phyloP scores from a whole-genome alignment of 1,140 invertebrate genomes.

The Drosophila kurseongensis region DNA sequence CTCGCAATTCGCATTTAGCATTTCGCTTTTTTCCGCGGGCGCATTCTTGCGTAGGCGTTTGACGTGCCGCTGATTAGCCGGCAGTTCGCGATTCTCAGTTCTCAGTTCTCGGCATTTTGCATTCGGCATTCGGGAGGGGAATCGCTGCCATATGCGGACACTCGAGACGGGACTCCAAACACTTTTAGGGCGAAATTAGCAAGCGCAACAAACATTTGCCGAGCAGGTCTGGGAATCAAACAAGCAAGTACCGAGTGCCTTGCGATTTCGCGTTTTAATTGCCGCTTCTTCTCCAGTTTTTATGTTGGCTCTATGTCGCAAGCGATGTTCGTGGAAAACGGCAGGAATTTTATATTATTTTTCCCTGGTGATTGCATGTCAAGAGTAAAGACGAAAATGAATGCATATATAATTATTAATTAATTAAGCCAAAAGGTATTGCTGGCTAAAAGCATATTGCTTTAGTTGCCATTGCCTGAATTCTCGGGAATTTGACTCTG shows the following conservation, averaged over 20 bases:
- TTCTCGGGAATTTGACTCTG: conserved; percentile 56
- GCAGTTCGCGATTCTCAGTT: conserved; percentile 23
- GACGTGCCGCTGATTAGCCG: conserved; percentile 72
- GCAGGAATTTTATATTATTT: conserved; percentile 4
- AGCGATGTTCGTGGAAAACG: conserved; percentile 38
- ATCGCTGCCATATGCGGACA: conserved; percentile 31
- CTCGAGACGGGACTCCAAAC: conserved; percentile 28
- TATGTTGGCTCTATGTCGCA: conserved; percentile 18
- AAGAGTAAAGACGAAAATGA: conserved; percentile 17
- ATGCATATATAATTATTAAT: conserved; percentile 41
- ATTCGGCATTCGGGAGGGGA: neutral
- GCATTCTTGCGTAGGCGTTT: conserved; percentile 68
- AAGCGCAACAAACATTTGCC: conserved; percentile 35
- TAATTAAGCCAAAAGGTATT: conserved; percentile 33
- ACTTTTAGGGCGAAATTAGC: conserved; percentile 53
- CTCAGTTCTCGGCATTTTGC: neutral
- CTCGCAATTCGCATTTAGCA: conserved; percentile 3
- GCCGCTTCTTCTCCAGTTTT: conserved; percentile 13
- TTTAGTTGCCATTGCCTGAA: conserved; percentile 29
- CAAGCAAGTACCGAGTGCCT: conserved; percentile 3
- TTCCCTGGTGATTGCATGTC: conserved; percentile 21
- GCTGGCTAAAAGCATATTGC: conserved; percentile 15
- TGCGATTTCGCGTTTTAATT: conserved; percentile 42
- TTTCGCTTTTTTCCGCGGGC: conserved; percentile 23
- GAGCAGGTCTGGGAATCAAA: conserved; percentile 37